These are phyloP conservation scores for Tenebrosternarchus preto DNA, from an alignment of 2,113 vertebrate species.

Conservation along the genomic window DNA sequence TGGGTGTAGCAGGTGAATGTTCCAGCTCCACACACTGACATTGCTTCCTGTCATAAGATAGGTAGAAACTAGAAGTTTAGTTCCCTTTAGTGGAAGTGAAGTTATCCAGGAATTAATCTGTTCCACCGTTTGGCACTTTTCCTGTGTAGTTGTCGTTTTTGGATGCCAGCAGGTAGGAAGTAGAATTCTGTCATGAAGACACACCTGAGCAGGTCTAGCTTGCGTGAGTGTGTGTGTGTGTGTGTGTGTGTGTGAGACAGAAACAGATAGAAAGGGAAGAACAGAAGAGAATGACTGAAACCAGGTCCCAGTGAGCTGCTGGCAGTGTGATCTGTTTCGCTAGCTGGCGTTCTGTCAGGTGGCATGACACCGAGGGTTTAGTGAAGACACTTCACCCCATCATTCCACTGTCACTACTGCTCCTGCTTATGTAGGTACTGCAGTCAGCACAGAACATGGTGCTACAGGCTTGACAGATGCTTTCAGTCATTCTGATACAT, in stretches of 20 bases:
- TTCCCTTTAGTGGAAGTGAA: too few species aligned
- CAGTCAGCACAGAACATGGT: not conserved
- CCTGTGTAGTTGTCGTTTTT: not conserved
- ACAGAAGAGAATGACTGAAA: not conserved
- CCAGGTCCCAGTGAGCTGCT: conserved; percentile 3
- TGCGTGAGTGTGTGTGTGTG: conserved; percentile 33
- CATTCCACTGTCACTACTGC: not conserved
- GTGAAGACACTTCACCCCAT: not conserved
- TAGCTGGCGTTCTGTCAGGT: not conserved
- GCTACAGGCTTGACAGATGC: not conserved
- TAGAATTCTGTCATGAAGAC: conserved; percentile 31
- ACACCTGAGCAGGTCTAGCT: conserved; percentile 48
- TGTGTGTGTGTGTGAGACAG: conserved; percentile 2
- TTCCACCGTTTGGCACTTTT: too few species aligned
- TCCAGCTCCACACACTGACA: too few species aligned
- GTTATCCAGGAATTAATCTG: too few species aligned
- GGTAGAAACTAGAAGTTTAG: too few species aligned
- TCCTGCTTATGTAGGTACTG: not conserved
- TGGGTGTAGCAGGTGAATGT: too few species aligned
- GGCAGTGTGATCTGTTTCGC: not conserved
- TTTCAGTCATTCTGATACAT: too few species aligned
- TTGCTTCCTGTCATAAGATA: too few species aligned
- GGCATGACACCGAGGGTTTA: not conserved
- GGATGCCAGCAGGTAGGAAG: conserved; percentile 11
- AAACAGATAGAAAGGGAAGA: not conserved